Conservation (phyloP, 2,888 invertebrate species). For the Eledona agricola region DNA sequence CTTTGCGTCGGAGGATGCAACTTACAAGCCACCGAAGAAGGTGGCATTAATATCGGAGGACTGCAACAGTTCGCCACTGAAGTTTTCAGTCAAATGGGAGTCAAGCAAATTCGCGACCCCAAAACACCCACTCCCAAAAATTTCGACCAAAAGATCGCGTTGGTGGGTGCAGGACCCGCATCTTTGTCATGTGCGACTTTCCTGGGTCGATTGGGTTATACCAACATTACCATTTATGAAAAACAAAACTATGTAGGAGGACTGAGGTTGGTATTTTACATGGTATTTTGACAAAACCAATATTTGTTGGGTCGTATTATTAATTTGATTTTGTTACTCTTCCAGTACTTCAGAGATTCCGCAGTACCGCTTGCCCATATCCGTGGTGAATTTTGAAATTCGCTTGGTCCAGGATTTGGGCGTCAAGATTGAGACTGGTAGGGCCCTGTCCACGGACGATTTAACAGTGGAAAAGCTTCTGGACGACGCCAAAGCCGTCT, state of each 20-base stretch:
- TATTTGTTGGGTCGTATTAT: no score
- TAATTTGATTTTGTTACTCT: conserved; percentile 43
- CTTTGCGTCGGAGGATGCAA: conserved; percentile 98
- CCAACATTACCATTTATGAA: conserved; percentile 91
- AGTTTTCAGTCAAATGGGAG: conserved; percentile 93
- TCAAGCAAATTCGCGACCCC: conserved; percentile 86
- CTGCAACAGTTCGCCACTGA: conserved; percentile 98
- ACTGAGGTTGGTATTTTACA: conserved; percentile 70
- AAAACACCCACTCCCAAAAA: conserved; percentile 68
- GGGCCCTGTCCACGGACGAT: conserved; percentile 75
- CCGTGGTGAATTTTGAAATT: conserved; percentile 93
- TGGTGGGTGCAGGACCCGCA: conserved; percentile 96
- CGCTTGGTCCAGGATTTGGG: conserved; percentile 91
- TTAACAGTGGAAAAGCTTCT: conserved; percentile 79
- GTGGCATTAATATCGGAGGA: conserved; percentile 98
- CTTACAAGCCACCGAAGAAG: conserved; percentile 94
- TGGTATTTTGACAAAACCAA: no score
- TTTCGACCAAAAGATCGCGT: conserved; percentile 77
- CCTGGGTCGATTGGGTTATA: conserved; percentile 91
- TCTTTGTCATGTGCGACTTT: conserved; percentile 97
- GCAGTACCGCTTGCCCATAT: conserved; percentile 93
- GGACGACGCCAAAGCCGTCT: conserved; percentile 80
- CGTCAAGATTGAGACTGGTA: conserved; percentile 83
- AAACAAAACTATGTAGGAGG: conserved; percentile 89
- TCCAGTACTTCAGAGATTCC: conserved; percentile 94